A percentile compares a stretch with the other conserved stretches of the same genome.
phyloP scores from a whole-genome alignment of 1,140 invertebrate species.

The Diplogasteroides magnus region DNA sequence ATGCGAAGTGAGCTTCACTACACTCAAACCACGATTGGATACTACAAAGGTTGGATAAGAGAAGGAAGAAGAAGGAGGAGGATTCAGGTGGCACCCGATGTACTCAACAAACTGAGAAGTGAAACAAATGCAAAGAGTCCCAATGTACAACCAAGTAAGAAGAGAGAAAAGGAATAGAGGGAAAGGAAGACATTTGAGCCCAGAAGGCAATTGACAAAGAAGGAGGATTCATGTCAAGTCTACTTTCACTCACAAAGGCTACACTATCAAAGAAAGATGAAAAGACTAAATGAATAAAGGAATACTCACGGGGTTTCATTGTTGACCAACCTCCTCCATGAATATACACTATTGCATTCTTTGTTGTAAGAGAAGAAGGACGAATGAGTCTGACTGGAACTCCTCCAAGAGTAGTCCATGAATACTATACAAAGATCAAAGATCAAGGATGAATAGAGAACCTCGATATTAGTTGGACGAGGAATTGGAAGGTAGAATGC shows the following conservation, averaged over 20 bases:
- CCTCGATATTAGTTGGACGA: background rate
- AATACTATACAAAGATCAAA: background rate
- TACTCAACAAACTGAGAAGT: background rate
- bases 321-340: background rate
- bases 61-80: background rate
- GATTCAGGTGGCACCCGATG: background rate
- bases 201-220: too few relatives aligned
- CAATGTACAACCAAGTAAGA: background rate
- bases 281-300: background rate
- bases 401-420: background rate
- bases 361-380: background rate
- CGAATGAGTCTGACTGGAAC: background rate
- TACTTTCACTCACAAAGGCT: too few relatives aligned
- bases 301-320: background rate
- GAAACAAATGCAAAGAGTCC: background rate
- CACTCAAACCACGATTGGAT: slow-evolving; percentile 13
- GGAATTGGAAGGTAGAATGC: background rate
- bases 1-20: slow-evolving; percentile 15
- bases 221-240: too few relatives aligned
- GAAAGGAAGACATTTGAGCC: too few relatives aligned
- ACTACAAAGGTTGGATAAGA: background rate
- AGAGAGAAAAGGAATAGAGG: too few relatives aligned
- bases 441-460: background rate
- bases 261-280: background rate
- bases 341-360: background rate